A percentile compares a stretch with the other conserved stretches of the same genome.
Evolutionary conservation across 1,140 invertebrate species (phyloP).

Genomic region (Cepaea nemoralis): DNA sequence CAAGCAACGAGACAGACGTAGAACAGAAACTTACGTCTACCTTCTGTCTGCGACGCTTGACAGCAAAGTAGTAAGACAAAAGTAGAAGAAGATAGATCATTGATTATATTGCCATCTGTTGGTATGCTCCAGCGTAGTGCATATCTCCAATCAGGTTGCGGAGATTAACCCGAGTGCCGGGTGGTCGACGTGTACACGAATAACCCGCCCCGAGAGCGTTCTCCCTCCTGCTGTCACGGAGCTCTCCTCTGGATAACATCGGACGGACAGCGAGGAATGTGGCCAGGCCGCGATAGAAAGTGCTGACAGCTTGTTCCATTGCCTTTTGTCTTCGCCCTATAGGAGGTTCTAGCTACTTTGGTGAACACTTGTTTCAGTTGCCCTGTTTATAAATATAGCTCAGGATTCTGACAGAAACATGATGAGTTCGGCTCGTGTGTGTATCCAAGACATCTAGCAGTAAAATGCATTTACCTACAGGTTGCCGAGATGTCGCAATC

Average conservation of each 20-base stretch:
- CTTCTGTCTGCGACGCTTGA: too few species aligned
- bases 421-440: not conserved
- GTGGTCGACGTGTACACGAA: not conserved
- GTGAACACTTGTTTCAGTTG: not conserved
- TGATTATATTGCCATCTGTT: too few species aligned
- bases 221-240: not conserved
- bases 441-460: not conserved
- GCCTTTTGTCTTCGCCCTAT: too few species aligned
- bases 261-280: not conserved
- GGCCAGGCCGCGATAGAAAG: not conserved
- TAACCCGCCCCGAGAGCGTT: not conserved
- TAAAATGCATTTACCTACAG: not conserved
- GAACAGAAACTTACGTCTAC: too few species aligned
- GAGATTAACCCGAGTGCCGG: not conserved
- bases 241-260: not conserved
- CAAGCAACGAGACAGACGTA: too few species aligned
- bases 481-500: not conserved
- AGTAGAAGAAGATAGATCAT: too few species aligned
- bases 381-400: not conserved
- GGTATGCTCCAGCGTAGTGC: too few species aligned
- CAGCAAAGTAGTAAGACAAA: too few species aligned
- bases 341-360: too few species aligned
- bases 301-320: not conserved
- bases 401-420: not conserved
- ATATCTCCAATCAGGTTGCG: not conserved